phyloP scores from a whole-genome alignment of 2,113 vertebrate species.

The Oncorhynchus kisutch region DNA sequence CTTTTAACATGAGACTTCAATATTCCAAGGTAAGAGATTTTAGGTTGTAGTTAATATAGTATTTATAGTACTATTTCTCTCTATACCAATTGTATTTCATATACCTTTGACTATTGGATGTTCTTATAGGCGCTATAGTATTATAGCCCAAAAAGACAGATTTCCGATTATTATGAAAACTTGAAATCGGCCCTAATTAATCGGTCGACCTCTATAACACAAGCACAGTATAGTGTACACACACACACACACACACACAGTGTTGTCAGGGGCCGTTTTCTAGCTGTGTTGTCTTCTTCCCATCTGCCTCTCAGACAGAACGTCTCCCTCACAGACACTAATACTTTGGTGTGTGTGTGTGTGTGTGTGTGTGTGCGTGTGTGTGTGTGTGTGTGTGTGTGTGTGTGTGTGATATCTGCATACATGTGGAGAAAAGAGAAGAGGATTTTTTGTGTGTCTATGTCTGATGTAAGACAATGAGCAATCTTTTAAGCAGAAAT shows the following conservation, averaged over 20 bases:
- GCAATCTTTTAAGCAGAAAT: too few species aligned
- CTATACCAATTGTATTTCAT: too few species aligned
- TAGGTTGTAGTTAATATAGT: too few species aligned
- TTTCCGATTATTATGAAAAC: too few species aligned
- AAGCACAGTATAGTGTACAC: not conserved
- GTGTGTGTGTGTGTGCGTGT: not conserved
- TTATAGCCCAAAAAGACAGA: too few species aligned
- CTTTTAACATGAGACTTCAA: too few species aligned
- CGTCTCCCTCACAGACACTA: conserved; percentile 3
- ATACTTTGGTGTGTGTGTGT: not conserved
- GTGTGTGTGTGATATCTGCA: not conserved
- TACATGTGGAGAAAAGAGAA: not conserved
- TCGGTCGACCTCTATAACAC: too few species aligned
- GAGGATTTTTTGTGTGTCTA: not conserved
- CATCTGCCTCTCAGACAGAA: not conserved
- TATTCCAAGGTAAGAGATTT: too few species aligned
- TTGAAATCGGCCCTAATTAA: too few species aligned
- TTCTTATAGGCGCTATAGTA: too few species aligned
- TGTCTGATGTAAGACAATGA: not conserved
- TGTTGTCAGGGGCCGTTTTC: not conserved
- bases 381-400: not conserved
- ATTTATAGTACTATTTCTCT: too few species aligned
- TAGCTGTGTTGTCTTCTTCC: not conserved
- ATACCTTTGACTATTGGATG: too few species aligned
- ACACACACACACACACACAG: not conserved